Conservation (phyloP, 2,888 invertebrate species). For the Automeris io region DNA sequence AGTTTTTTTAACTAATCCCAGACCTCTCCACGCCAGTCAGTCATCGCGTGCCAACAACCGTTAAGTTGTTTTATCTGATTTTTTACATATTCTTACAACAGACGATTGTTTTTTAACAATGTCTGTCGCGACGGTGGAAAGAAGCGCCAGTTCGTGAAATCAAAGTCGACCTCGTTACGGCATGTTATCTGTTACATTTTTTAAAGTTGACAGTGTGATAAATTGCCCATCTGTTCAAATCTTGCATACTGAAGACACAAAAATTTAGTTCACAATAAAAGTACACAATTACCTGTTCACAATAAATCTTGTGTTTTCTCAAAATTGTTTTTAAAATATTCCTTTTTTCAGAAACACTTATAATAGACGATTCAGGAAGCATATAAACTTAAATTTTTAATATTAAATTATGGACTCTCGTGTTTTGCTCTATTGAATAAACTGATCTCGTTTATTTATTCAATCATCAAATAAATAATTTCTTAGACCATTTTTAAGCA, state of each 20-base stretch:
- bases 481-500: no score
- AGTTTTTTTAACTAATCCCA: neutral
- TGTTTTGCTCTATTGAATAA: no score
- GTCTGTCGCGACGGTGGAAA: conserved; percentile 26
- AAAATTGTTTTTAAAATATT: no score
- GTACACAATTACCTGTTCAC: no score
- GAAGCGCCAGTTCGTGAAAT: conserved; percentile 39
- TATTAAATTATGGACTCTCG: no score
- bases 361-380: no score
- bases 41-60: neutral
- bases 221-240: conserved; percentile 1
- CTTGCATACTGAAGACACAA: neutral
- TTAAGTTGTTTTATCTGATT: conserved; percentile 8
- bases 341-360: no score
- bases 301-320: no score
- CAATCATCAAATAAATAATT: no score
- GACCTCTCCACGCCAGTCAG: neutral
- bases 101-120: conserved; percentile 21
- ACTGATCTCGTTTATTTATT: no score
- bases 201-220: conserved; percentile 4
- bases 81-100: conserved; percentile 20
- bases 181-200: conserved; percentile 18
- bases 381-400: no score
- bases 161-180: conserved; percentile 20
- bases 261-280: neutral